Conservation (phyloP, 1,140 invertebrate genomes). For the Listronotus oregonensis region DNA sequence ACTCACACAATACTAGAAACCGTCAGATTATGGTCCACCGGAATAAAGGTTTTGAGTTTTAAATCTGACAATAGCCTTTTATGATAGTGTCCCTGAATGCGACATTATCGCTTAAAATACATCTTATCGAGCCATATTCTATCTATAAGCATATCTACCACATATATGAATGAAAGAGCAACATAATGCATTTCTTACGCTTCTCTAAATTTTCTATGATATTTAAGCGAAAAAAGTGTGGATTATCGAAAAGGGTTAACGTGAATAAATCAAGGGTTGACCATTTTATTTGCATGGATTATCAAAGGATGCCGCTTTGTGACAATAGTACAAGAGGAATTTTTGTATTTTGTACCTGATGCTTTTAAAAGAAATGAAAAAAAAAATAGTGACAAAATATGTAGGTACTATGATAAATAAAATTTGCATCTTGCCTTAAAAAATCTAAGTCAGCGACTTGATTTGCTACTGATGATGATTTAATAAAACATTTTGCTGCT, state of each 20-base stretch:
- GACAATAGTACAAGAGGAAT: conserved; percentile 5
- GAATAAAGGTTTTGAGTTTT: conserved; percentile 23
- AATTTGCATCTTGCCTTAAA: too few species aligned
- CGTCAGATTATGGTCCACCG: conserved; percentile 21
- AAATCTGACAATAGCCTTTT: conserved; percentile 29
- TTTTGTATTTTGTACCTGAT: too few species aligned
- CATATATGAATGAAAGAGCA: conserved; percentile 33
- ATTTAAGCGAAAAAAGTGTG: conserved; percentile 32
- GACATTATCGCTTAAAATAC: conserved; percentile 26
- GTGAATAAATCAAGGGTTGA: conserved; percentile 31
- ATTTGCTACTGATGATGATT: too few species aligned
- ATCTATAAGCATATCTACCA: conserved; percentile 9
- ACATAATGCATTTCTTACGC: conserved; percentile 34
- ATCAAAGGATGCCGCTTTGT: conserved; percentile 31
- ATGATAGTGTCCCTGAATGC: conserved; percentile 14
- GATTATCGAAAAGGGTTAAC: conserved; percentile 35
- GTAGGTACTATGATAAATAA: too few species aligned
- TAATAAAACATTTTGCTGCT: too few species aligned
- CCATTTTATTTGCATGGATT: conserved; percentile 37
- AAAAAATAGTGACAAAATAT: too few species aligned
- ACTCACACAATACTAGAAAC: conserved; percentile 1
- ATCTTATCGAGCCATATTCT: conserved; percentile 17
- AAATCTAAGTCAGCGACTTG: too few species aligned
- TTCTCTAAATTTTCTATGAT: conserved; percentile 32
- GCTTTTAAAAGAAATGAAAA: too few species aligned